These are phyloP conservation scores for Dryomyza anilis DNA, from an alignment of 2,888 invertebrate species.

Conservation along the genomic window DNA sequence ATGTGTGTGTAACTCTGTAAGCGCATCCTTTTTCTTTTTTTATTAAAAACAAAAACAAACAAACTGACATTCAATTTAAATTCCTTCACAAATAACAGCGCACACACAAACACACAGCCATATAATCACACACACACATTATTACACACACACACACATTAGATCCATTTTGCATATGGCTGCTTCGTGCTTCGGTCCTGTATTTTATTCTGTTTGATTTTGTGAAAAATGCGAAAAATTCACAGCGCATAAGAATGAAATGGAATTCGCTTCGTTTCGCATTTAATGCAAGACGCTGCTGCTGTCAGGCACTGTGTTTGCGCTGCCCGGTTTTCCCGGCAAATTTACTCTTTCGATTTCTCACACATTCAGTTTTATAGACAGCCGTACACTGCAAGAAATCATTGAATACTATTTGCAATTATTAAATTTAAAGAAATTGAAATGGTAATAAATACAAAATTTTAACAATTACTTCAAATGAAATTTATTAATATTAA, in stretches of 20 bases:
- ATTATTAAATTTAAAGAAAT: too few species aligned
- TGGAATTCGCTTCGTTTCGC: too few species aligned
- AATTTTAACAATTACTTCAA: too few species aligned
- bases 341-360: too few species aligned
- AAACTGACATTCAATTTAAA: slow-evolving; percentile 59
- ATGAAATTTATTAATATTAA: too few species aligned
- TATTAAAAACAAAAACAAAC: slow-evolving; percentile 56
- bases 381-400: too few species aligned
- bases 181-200: not conserved
- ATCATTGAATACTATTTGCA: too few species aligned
- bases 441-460: too few species aligned
- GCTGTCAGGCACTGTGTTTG: too few species aligned
- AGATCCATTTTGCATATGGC: not conserved
- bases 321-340: too few species aligned
- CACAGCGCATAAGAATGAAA: not conserved
- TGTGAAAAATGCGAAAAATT: slow-evolving; percentile 7
- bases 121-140: not conserved
- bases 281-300: slow-evolving; percentile 10
- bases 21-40: slow-evolving; percentile 36
- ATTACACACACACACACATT: not conserved
- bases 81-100: slow-evolving; percentile 48
- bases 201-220: slow-evolving; percentile 16
- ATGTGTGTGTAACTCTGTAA: slow-evolving; percentile 17
- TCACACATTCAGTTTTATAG: too few species aligned
- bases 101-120: not conserved